Conservation (phyloP, 1,140 invertebrate species). For the Leptinotarsa defecta region DNA sequence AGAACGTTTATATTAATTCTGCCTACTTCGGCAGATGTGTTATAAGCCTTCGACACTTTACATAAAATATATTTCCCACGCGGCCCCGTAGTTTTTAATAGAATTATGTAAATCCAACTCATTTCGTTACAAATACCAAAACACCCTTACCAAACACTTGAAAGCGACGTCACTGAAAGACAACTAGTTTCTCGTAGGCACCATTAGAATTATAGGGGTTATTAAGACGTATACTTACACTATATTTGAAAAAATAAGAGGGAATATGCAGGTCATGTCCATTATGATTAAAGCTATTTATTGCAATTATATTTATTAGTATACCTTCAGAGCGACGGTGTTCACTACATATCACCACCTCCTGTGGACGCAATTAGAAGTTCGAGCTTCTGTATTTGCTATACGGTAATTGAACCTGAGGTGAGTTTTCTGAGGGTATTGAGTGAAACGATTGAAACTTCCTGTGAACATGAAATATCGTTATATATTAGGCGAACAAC, state of each 20-base stretch:
- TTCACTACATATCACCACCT: neutral
- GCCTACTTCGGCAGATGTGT: too few species aligned
- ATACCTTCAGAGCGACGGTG: neutral
- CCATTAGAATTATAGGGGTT: neutral
- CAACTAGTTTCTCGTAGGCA: neutral
- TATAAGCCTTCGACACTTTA: too few species aligned
- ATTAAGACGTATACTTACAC: constrained; percentile 1
- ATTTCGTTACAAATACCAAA: too few species aligned
- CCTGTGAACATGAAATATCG: too few species aligned
- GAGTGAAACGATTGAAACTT: neutral
- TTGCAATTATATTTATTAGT: constrained; percentile 2
- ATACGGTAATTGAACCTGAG: neutral
- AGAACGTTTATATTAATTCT: too few species aligned
- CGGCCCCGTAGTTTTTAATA: too few species aligned
- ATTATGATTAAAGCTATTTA: constrained; percentile 1
- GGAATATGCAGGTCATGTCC: constrained; percentile 1
- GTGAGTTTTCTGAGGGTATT: neutral
- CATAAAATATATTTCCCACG: too few species aligned
- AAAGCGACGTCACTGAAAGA: neutral
- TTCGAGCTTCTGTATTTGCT: neutral
- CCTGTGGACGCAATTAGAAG: neutral
- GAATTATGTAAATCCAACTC: too few species aligned
- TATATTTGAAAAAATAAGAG: neutral
- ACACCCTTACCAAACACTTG: neutral
- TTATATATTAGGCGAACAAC: too few species aligned